Percentiles rank a stretch among this genome's conserved stretches.
These are phyloP conservation scores for Naso thynnoides DNA, from an alignment of 2,797 vertebrate genomes.

Conservation along the genomic window DNA sequence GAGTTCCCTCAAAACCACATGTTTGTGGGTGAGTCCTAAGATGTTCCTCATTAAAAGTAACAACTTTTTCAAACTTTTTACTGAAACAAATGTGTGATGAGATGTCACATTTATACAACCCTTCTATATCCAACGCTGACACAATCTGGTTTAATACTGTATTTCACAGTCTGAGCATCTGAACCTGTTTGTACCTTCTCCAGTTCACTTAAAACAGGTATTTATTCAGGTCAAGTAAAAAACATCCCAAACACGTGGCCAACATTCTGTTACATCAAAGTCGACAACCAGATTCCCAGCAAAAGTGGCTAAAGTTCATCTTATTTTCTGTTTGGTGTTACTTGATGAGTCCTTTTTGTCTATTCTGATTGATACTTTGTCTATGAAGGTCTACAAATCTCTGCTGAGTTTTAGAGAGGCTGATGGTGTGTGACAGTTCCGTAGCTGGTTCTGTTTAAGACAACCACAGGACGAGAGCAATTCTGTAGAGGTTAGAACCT, in stretches of 20 bases:
- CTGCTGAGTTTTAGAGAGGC: slow-evolving; percentile 48
- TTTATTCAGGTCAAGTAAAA: slow-evolving; percentile 46
- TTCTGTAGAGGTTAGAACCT: slow-evolving; percentile 67
- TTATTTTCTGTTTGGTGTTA: slow-evolving; percentile 55
- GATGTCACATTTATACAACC: slow-evolving; percentile 51
- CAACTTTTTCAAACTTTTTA: slow-evolving; percentile 62
- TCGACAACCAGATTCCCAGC: slow-evolving; percentile 51
- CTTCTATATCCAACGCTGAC: slow-evolving; percentile 41
- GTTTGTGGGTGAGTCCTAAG: slow-evolving; percentile 63
- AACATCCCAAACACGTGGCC: slow-evolving; percentile 30
- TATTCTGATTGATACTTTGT: slow-evolving; percentile 54
- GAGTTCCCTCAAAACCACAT: slow-evolving; percentile 71
- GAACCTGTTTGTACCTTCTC: slow-evolving; percentile 43
- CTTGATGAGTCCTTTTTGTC: slow-evolving; percentile 61
- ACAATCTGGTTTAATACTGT: slow-evolving; percentile 43
- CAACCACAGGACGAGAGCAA: slow-evolving; percentile 67
- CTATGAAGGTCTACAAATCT: slow-evolving; percentile 53
- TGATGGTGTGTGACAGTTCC: slow-evolving; percentile 82
- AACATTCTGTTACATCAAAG: slow-evolving; percentile 46
- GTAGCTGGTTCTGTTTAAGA: slow-evolving; percentile 80
- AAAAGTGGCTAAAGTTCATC: slow-evolving; percentile 61
- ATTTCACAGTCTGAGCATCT: slow-evolving; percentile 38
- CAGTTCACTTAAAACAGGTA: slow-evolving; percentile 47
- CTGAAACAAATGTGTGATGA: slow-evolving; percentile 62
- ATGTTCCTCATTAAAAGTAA: slow-evolving; percentile 71